phyloP scores from a whole-genome alignment of 2,888 invertebrate species.

The Limenitis arthemis region DNA sequence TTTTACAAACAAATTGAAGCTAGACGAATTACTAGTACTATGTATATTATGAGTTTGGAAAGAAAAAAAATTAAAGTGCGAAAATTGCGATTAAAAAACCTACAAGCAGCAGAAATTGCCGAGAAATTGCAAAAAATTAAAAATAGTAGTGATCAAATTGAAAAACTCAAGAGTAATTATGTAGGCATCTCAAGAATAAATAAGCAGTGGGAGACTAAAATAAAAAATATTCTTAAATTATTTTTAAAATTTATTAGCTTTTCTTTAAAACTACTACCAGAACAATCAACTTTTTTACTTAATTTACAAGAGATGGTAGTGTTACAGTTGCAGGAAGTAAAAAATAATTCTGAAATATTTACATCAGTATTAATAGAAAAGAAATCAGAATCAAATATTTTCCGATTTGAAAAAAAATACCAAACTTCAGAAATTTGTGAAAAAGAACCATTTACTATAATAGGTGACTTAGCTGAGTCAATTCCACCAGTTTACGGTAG shows the following conservation, averaged over 20 bases:
- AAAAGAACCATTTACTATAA: constrained; percentile 46
- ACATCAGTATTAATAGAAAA: constrained; percentile 41
- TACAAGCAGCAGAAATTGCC: constrained; percentile 40
- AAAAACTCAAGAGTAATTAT: constrained; percentile 37
- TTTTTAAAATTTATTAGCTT: constrained; percentile 61
- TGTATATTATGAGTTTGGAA: constrained; percentile 59
- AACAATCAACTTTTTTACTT: constrained; percentile 55
- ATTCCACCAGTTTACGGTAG: constrained; percentile 44
- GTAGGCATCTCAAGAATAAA: constrained; percentile 41
- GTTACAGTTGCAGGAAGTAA: constrained; percentile 56
- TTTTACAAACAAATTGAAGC: constrained; percentile 49
- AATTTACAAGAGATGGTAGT: constrained; percentile 59
- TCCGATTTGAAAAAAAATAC: constrained; percentile 37
- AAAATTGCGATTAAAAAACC: constrained; percentile 46
- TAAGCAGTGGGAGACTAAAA: constrained; percentile 52
- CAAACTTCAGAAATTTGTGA: constrained; percentile 32
- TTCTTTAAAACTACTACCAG: constrained; percentile 54
- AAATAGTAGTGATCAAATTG: constrained; percentile 37
- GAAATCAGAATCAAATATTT: constrained; percentile 34
- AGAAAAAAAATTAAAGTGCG: constrained; percentile 59
- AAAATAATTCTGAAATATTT: constrained; percentile 36
- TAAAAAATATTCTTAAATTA: constrained; percentile 49
- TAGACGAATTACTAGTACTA: constrained; percentile 49
- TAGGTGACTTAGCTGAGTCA: constrained; percentile 43
- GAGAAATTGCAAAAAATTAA: constrained; percentile 45